Percentiles rank a stretch among this genome's conserved stretches.
phyloP scores from a whole-genome alignment of 2,113 vertebrate species.

The Enhydra lutris region DNA sequence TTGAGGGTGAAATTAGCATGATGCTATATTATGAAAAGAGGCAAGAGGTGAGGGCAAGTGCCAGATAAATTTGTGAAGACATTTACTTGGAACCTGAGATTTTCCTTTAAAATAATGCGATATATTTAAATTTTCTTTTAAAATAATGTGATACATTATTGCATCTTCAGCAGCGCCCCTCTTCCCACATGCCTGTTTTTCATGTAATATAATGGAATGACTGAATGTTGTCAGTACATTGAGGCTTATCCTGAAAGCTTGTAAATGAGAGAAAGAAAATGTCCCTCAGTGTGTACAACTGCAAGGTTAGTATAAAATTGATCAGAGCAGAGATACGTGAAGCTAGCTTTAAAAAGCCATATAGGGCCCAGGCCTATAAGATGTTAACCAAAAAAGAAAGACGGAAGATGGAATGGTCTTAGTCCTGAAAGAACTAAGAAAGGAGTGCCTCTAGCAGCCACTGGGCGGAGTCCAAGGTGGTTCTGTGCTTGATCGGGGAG shows the following conservation, averaged over 20 bases:
- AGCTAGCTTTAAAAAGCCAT: not conserved
- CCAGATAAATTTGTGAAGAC: not conserved
- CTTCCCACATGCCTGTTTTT: not conserved
- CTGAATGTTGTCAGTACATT: not conserved
- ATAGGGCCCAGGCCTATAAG: not conserved
- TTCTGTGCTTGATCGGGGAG: not conserved
- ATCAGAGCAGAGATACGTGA: not conserved
- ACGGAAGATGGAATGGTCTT: not conserved
- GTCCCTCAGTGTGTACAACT: not conserved
- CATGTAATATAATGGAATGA: not conserved
- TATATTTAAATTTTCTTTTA: not conserved
- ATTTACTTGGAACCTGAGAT: slow-evolving; percentile 20
- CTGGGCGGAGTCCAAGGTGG: not conserved
- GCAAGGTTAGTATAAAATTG: not conserved
- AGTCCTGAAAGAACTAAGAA: not conserved
- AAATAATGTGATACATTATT: not conserved
- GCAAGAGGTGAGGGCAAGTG: not conserved
- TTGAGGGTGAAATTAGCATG: not conserved
- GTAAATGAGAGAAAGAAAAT: not conserved
- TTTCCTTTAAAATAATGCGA: not conserved
- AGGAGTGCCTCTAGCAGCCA: not conserved
- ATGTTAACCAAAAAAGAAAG: not conserved
- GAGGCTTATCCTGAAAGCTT: not conserved
- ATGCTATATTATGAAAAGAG: not conserved
- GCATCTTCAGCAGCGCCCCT: not conserved